Conservation (phyloP, 92 coral and sea anemone species). For the Zoanthus gigantus region DNA sequence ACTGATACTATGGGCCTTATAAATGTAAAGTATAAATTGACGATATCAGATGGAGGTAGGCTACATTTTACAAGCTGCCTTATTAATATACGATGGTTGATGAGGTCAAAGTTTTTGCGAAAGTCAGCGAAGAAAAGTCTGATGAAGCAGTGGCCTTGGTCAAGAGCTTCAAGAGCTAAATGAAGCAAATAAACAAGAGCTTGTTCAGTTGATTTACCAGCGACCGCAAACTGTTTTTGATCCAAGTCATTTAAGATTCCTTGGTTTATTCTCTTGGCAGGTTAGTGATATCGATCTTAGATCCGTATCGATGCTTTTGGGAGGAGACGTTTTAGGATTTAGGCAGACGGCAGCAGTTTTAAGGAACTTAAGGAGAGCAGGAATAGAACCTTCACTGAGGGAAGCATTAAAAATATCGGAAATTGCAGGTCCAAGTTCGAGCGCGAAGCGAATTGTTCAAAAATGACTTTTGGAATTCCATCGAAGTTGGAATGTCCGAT, state of each 20-base stretch:
- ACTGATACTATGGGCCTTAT: constrained; percentile 47
- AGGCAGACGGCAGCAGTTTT: too few relatives aligned
- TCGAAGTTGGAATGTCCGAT: too few relatives aligned
- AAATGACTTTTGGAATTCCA: too few relatives aligned
- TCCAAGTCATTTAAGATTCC: constrained; percentile 40
- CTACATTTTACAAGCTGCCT: constrained; percentile 34
- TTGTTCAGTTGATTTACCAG: constrained; percentile 56
- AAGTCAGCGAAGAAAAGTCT: constrained; percentile 62
- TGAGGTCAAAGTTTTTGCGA: constrained; percentile 15
- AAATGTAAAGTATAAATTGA: constrained; percentile 18
- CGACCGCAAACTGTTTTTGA: neutral
- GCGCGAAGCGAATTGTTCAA: too few relatives aligned
- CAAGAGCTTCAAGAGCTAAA: constrained; percentile 54
- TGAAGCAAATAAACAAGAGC: constrained; percentile 58
- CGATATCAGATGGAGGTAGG: constrained; percentile 11
- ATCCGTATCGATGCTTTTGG: too few relatives aligned
- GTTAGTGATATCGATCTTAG: constrained; percentile 51
- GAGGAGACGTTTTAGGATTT: too few relatives aligned
- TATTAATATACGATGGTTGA: constrained; percentile 15
- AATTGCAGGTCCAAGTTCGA: too few relatives aligned
- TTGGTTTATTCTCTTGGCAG: constrained; percentile 24
- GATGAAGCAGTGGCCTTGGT: constrained; percentile 41
- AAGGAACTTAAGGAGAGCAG: too few relatives aligned
- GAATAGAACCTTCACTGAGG: too few relatives aligned
- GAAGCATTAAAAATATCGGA: too few relatives aligned